Percentiles rank a stretch among this genome's conserved stretches.
Evolutionary conservation across 2,113 vertebrate genomes (phyloP).

Genomic region (Synodontis membranacea): DNA sequence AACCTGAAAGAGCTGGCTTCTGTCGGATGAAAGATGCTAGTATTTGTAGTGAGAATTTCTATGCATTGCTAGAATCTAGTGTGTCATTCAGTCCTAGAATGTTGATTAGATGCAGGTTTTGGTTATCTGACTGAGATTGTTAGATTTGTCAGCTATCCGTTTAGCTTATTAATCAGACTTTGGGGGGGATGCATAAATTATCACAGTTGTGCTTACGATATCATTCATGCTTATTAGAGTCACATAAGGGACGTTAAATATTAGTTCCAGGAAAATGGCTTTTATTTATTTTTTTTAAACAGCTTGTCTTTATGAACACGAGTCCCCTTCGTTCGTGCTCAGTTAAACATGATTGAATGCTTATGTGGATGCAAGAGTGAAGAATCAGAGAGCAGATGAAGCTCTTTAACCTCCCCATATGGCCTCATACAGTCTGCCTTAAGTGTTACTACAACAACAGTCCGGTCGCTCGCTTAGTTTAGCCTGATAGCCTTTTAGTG

Average conservation of each 20-base stretch:
- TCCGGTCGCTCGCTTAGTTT: neutral
- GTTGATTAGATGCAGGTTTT: neutral
- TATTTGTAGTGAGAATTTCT: neutral
- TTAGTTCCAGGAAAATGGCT: neutral
- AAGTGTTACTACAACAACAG: neutral
- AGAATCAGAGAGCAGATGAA: conserved; percentile 7
- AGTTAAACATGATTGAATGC: conserved; percentile 12
- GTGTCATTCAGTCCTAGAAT: neutral
- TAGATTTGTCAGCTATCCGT: neutral
- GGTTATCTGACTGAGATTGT: neutral
- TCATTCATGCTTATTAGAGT: neutral
- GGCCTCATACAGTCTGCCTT: neutral
- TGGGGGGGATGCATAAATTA: neutral
- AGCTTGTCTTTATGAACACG: neutral
- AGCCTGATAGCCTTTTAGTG: neutral
- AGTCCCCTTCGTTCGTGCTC: conserved; percentile 6
- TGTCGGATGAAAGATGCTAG: neutral
- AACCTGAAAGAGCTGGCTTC: neutral
- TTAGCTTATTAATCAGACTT: neutral
- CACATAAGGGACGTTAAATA: neutral
- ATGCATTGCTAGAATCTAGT: neutral
- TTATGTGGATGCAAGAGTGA: neutral
- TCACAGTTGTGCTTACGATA: neutral
- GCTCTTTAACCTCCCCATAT: conserved; percentile 12
- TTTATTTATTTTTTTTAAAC: neutral